phyloP scores from a whole-genome alignment of 2,113 vertebrate genomes.

The Nothocercus nigrocapillus region DNA sequence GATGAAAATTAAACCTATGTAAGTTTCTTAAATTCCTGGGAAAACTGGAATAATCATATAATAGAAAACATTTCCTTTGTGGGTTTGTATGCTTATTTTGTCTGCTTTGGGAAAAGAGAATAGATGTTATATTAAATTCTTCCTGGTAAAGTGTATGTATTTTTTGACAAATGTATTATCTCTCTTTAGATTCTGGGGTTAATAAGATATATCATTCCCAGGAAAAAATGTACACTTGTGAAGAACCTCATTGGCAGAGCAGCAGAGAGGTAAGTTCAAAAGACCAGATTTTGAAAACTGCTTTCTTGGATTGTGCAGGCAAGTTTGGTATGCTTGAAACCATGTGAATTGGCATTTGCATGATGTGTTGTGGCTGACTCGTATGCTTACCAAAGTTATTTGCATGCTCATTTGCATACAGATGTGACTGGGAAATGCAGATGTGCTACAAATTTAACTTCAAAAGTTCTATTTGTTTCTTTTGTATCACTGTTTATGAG shows the following conservation, averaged over 20 bases:
- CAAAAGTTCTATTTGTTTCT: background rate
- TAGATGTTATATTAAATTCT: background rate
- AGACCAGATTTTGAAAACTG: background rate
- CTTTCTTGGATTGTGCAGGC: background rate
- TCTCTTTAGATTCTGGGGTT: background rate
- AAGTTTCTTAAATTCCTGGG: background rate
- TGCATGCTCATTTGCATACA: background rate
- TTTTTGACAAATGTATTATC: conserved; percentile 8
- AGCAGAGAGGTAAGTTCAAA: background rate
- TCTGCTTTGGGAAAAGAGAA: background rate
- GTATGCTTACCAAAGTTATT: background rate
- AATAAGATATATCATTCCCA: background rate
- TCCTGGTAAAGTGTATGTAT: background rate
- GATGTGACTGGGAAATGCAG: background rate
- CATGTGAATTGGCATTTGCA: background rate
- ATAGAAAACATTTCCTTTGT: background rate
- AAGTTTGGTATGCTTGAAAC: background rate
- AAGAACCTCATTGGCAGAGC: background rate
- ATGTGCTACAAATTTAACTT: background rate
- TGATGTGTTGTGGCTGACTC: background rate
- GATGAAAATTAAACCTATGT: background rate
- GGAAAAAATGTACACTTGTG: background rate
- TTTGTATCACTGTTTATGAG: background rate
- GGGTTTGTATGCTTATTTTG: background rate
- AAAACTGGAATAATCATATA: background rate